Evolutionary conservation across 2,113 vertebrate species (phyloP), one percentile per base, ranked within the genome.

Genomic region (Lethenteron camtschaticum): DNA sequence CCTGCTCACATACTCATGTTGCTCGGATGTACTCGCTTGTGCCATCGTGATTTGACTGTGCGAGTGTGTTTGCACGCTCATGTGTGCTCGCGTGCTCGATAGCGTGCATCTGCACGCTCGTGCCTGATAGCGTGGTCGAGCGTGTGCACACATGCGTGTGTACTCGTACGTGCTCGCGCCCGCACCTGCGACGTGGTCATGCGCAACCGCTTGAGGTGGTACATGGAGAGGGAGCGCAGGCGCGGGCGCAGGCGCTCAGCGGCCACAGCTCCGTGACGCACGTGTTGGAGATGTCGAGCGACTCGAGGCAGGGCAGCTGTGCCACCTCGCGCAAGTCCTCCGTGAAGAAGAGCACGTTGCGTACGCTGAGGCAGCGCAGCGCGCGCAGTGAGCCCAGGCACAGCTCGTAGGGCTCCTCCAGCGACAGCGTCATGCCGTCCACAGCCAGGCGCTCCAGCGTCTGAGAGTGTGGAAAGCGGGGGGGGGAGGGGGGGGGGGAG

Each of bases 161-260:
- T 41, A 41, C 41, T 41, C 41, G 41, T 41, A 6, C 41, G 41
- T 41, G 41, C 41, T 41, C 41, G 41, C 6, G 41, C 41, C 41
- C 41, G n/a, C 63, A 66, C 83, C 77, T 97, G 91, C 12, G 85
- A 84, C 1, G 88, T 95, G 71, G 85, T 96, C 91, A 99, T 99
- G 82, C 96, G 95, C 79, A 99, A 85, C 78, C 94, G 87, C 81
- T 97, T 97, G 75, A 99, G 80, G 80, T 99, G 94, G 77, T 99
- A 89, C 80, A 99, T 85, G 58, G 94, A 96, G 57, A 99, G 81
- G 12, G 88, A 96, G 72, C 90, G 91, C 73, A 99, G 85, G 7
- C 84, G 78, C 72, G 86, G 83, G 87, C 88, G 74, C 92, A 86
- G 72, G 85, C 83, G 74, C 96, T 81, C 68, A 97, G 81, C 0